Conservation (phyloP, 1,140 invertebrate genomes). For the Tribolium castaneum region DNA sequence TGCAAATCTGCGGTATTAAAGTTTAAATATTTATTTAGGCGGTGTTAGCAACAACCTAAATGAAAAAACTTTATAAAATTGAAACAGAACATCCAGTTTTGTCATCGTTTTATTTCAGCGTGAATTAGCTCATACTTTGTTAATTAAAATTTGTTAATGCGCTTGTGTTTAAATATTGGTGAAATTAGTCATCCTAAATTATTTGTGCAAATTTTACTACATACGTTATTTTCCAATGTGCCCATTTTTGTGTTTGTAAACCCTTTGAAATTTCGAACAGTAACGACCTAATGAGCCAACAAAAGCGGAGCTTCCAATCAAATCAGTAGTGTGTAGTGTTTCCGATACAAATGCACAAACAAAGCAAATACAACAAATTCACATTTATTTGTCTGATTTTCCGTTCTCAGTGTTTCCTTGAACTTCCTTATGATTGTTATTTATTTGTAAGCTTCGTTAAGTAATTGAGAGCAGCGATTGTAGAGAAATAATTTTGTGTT, state of each 20-base stretch:
- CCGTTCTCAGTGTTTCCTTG: constrained; percentile 1
- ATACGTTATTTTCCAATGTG: not conserved
- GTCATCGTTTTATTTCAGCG: too few species aligned
- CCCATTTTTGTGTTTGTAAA: not conserved
- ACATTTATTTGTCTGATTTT: constrained; percentile 27
- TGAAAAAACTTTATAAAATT: too few species aligned
- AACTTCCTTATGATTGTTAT: not conserved
- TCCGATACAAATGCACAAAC: constrained; percentile 21
- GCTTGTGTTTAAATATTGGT: not conserved
- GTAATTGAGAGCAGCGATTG: not conserved
- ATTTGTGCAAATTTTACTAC: not conserved
- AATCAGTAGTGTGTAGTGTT: constrained; percentile 38
- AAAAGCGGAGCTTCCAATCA: constrained; percentile 35
- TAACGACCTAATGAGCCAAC: constrained; percentile 25
- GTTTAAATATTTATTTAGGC: too few species aligned
- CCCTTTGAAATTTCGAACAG: constrained; percentile 23
- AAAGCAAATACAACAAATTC: constrained; percentile 36
- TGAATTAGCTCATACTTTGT: too few species aligned
- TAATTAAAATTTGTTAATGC: too few species aligned
- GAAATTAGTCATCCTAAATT: not conserved
- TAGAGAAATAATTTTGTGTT: not conserved
- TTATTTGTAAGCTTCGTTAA: constrained; percentile 13
- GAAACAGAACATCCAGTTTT: too few species aligned
- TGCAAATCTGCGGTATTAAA: too few species aligned
- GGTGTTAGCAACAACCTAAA: too few species aligned